phyloP scores from a whole-genome alignment of 2,888 invertebrate genomes.

The Lampropteryx suffumata region DNA sequence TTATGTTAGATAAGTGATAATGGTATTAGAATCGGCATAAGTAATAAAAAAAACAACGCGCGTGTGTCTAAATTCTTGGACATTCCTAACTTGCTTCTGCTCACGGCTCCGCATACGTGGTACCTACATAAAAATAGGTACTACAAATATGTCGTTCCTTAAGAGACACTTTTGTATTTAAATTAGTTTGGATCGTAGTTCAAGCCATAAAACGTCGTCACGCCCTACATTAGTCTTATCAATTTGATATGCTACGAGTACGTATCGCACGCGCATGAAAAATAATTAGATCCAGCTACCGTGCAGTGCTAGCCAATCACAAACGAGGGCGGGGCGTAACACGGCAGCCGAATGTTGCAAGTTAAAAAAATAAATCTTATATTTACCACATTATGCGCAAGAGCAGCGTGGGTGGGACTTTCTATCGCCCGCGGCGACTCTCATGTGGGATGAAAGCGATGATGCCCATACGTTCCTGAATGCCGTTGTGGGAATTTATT shows the following conservation, averaged over 20 bases:
- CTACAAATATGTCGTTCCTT: no score
- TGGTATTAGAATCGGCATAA: no score
- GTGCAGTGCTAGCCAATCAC: slow-evolving; percentile 65
- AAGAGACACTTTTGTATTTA: no score
- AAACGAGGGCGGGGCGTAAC: slow-evolving; percentile 70
- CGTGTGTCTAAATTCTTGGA: no score
- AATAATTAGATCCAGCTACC: slow-evolving; percentile 62
- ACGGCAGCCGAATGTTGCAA: slow-evolving; percentile 54
- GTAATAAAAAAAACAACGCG: no score
- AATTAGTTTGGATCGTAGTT: no score
- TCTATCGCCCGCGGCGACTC: slow-evolving; percentile 70
- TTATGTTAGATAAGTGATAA: no score
- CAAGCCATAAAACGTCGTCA: neutral
- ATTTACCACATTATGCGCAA: slow-evolving; percentile 46
- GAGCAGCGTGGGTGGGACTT: slow-evolving; percentile 75
- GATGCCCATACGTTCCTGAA: slow-evolving; percentile 40
- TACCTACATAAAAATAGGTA: no score
- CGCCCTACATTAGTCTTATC: slow-evolving; percentile 10
- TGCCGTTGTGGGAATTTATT: slow-evolving; percentile 33
- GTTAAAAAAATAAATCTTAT: slow-evolving; percentile 38
- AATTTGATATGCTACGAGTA: slow-evolving; percentile 38
- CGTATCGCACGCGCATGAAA: slow-evolving; percentile 37
- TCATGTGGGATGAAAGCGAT: slow-evolving; percentile 62
- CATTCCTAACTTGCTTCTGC: no score
- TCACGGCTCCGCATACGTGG: no score